A percentile compares a stretch with the other conserved stretches of the same genome.
Conservation (phyloP, 2,888 invertebrate genomes). For the Stenolophus ochropezus region DNA sequence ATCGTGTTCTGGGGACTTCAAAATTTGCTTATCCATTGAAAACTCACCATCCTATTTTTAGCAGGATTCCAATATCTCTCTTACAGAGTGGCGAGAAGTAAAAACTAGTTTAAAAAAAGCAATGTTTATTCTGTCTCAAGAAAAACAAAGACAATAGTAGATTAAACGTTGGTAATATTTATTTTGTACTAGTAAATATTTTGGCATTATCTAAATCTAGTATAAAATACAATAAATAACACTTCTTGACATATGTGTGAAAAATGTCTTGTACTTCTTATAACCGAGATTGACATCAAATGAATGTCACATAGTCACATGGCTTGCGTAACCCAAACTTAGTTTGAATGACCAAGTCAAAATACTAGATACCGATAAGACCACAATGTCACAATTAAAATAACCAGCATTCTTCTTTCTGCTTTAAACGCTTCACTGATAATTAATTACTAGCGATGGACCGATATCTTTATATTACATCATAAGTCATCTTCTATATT, state of each 20-base stretch:
- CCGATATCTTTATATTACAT: conserved; percentile 41
- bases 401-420: conserved; percentile 7
- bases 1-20: too few relatives aligned
- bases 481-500: conserved; percentile 10
- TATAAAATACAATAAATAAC: too few relatives aligned
- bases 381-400: conserved; percentile 30
- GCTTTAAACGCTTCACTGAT: conserved; percentile 5
- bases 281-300: not conserved
- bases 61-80: too few relatives aligned
- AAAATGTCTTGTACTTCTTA: not conserved
- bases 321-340: not conserved
- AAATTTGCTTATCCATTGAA: too few relatives aligned
- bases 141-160: too few relatives aligned
- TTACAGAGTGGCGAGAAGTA: too few relatives aligned
- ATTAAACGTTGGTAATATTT: too few relatives aligned
- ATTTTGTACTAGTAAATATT: too few relatives aligned
- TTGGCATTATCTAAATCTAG: too few relatives aligned
- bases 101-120: too few relatives aligned
- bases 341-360: conserved; percentile 28
- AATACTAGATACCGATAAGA: conserved; percentile 19
- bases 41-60: too few relatives aligned
- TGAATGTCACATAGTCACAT: not conserved
- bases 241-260: not conserved
- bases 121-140: too few relatives aligned
- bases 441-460: conserved; percentile 42